A percentile compares a stretch with the other conserved stretches of the same genome.
Evolutionary conservation across 2,797 vertebrate genomes (phyloP).

Genomic region (Crossoptilon crossoptilon): DNA sequence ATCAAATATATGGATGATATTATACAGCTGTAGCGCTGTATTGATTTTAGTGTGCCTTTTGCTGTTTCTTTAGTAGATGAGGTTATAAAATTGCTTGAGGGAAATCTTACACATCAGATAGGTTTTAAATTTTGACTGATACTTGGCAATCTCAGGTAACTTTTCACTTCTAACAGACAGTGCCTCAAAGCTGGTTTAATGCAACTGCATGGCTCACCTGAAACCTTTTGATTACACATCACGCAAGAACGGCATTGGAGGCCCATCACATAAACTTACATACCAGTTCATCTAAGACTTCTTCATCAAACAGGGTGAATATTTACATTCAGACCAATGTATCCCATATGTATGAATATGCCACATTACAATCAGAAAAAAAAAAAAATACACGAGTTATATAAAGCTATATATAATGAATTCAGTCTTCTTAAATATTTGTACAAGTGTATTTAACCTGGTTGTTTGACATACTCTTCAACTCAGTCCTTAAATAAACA

Average conservation of each 20-base stretch:
- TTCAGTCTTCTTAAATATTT: background rate
- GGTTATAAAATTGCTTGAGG: background rate
- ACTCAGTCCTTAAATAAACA: background rate
- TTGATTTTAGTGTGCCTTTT: background rate
- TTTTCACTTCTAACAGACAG: background rate
- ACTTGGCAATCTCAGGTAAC: background rate
- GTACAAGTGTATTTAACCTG: background rate
- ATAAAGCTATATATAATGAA: background rate
- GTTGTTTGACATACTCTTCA: background rate
- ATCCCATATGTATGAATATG: background rate
- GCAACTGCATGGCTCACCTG: background rate
- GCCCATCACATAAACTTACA: background rate
- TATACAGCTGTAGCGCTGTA: background rate
- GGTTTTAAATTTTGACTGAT: background rate
- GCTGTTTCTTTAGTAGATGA: background rate
- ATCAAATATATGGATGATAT: background rate
- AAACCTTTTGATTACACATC: background rate
- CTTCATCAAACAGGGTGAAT: background rate
- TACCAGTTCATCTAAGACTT: background rate
- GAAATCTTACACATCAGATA: background rate
- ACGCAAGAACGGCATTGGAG: background rate
- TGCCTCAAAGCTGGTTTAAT: background rate
- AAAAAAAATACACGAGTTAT: background rate
- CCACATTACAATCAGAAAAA: background rate
- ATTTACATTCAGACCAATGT: background rate